Conservation (phyloP, 2,888 invertebrate genomes). For the Meteorus colon region DNA sequence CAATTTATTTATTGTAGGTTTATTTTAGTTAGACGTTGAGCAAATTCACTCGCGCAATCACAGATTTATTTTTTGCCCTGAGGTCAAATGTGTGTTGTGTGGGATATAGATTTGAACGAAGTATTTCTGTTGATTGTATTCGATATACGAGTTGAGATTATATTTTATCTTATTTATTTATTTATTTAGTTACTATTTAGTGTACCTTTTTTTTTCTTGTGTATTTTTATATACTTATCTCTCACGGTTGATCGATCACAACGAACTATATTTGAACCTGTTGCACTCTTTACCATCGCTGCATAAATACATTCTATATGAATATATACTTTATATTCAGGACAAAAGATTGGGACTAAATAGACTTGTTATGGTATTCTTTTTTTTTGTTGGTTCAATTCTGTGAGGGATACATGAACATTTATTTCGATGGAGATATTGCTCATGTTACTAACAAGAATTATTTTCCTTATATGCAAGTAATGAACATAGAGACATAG, state of each 20-base stretch:
- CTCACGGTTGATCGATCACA: slow-evolving; percentile 32
- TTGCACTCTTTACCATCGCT: slow-evolving; percentile 13
- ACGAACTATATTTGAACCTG: slow-evolving; percentile 14
- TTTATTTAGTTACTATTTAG: not conserved
- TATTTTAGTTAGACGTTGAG: slow-evolving; percentile 8
- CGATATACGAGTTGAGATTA: slow-evolving; percentile 11
- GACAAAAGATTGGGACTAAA: not conserved
- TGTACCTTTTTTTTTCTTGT: not conserved
- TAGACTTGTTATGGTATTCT: not conserved
- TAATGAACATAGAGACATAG: not conserved
- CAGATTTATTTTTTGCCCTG: slow-evolving; percentile 17
- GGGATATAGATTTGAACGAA: slow-evolving; percentile 18
- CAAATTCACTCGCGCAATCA: slow-evolving; percentile 19
- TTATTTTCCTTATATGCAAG: not conserved
- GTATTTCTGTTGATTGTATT: slow-evolving; percentile 13
- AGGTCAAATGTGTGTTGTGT: not conserved
- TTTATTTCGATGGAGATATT: not conserved
- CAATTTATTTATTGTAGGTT: not conserved
- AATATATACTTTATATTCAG: not conserved
- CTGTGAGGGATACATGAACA: not conserved
- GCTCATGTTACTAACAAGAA: not conserved
- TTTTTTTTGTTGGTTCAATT: not conserved
- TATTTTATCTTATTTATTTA: not conserved
- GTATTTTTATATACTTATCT: not conserved
- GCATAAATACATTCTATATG: not conserved